A percentile compares a stretch with the other conserved stretches of the same genome.
Evolutionary conservation across 2,888 invertebrate species (phyloP).

Genomic region (Adelphocoris suturalis): DNA sequence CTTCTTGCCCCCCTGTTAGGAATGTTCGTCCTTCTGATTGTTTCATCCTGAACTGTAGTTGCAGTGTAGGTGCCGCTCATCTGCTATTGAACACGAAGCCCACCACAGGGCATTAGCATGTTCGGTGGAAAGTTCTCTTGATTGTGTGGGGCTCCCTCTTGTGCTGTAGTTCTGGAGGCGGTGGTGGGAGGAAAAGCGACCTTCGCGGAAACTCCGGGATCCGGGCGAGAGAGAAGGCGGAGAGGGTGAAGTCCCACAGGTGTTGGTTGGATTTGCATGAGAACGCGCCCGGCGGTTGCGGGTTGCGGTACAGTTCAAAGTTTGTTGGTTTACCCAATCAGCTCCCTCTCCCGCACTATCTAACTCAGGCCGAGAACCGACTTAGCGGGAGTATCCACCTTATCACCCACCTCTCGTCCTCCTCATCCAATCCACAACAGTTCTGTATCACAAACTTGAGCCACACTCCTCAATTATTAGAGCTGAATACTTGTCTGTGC

Average conservation of each 20-base stretch:
- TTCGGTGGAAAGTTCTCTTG: slow-evolving; percentile 13
- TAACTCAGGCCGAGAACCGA: background rate
- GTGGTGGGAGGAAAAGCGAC: background rate
- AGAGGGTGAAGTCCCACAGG: slow-evolving; percentile 30
- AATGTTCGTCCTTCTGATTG: background rate
- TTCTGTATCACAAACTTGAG: background rate
- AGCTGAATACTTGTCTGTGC: slow-evolving; percentile 4
- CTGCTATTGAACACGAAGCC: slow-evolving; percentile 7
- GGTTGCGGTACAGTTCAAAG: slow-evolving; percentile 46
- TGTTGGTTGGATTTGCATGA: slow-evolving; percentile 53
- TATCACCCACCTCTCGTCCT: background rate
- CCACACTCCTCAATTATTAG: slow-evolving; percentile 45
- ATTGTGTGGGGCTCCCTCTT: slow-evolving; percentile 46
- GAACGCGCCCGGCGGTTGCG: background rate
- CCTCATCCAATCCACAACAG: too few species aligned
- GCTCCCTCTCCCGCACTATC: background rate
- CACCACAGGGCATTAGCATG: slow-evolving; percentile 41
- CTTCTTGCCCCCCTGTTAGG: too few species aligned
- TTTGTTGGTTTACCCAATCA: slow-evolving; percentile 48
- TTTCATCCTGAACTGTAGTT: background rate
- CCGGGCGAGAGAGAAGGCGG: background rate
- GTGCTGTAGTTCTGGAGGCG: background rate
- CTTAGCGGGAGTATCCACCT: background rate
- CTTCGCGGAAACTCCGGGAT: background rate
- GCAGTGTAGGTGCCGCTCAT: background rate